Percentiles rank a stretch among this genome's conserved stretches.
phyloP scores from a whole-genome alignment of 2,888 invertebrate species.

The Exocentrus adspersus region DNA sequence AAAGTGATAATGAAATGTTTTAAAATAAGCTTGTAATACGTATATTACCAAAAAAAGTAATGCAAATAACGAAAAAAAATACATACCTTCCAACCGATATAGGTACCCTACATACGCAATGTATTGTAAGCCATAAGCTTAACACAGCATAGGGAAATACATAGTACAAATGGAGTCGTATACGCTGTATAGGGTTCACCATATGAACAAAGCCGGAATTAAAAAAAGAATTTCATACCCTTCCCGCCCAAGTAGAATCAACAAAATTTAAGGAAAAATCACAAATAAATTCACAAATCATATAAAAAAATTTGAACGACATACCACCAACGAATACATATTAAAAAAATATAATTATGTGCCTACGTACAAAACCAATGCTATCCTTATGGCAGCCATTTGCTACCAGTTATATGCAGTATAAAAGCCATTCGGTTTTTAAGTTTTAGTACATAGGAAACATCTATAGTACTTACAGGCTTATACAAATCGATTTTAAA shows the following conservation, averaged over 20 bases:
- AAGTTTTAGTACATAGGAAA: constrained; percentile 45
- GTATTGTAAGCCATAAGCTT: constrained; percentile 55
- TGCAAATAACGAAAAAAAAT: constrained; percentile 48
- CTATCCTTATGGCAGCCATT: constrained; percentile 68
- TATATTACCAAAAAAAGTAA: constrained; percentile 34
- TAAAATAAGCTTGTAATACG: constrained; percentile 25
- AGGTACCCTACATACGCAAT: constrained; percentile 49
- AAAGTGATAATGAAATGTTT: constrained; percentile 54
- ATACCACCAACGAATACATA: constrained; percentile 24
- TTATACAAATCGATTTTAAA: constrained; percentile 52
- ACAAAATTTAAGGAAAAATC: constrained; percentile 55
- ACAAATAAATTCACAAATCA: constrained; percentile 49
- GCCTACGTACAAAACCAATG: constrained; percentile 58
- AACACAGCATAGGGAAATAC: constrained; percentile 58
- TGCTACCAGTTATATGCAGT: constrained; percentile 64
- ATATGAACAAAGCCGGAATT: constrained; percentile 62
- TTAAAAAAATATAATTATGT: constrained; percentile 47
- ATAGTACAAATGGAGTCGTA: constrained; percentile 65
- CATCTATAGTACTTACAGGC: constrained; percentile 43
- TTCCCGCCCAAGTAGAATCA: constrained; percentile 23
- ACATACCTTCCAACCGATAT: constrained; percentile 44
- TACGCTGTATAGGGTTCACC: constrained; percentile 60
- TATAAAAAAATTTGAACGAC: constrained; percentile 51
- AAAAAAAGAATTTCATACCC: constrained; percentile 45
- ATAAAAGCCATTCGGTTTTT: constrained; percentile 43